Conservation (phyloP, 2,113 vertebrate species). For the Aptenodytes forsteri region DNA sequence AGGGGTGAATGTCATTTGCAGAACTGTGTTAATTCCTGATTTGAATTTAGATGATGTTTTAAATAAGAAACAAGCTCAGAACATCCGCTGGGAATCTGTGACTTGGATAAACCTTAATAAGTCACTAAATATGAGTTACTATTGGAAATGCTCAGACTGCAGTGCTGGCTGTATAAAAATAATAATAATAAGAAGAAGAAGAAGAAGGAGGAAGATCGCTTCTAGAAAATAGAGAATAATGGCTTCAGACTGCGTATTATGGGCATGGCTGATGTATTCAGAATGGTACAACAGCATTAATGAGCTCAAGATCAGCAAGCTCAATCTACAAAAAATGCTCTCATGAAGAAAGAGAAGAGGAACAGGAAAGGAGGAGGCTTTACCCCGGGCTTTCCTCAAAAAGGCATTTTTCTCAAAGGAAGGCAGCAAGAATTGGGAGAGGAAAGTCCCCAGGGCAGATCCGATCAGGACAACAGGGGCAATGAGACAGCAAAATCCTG, state of each 20-base stretch:
- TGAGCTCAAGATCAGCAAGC: not conserved
- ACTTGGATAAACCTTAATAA: constrained; percentile 37
- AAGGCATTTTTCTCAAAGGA: not conserved
- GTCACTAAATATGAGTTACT: not conserved
- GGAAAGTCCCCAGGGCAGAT: not conserved
- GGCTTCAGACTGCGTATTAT: not conserved
- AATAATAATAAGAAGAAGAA: not conserved
- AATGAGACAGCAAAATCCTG: not conserved
- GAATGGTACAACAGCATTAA: not conserved
- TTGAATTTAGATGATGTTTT: constrained; percentile 62
- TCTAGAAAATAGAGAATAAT: not conserved
- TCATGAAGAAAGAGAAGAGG: not conserved
- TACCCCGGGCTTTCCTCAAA: not conserved
- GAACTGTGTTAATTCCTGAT: constrained; percentile 55
- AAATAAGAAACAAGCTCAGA: constrained; percentile 49
- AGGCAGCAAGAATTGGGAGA: not conserved
- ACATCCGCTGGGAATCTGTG: constrained; percentile 17
- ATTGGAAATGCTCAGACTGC: not conserved
- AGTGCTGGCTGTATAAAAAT: not conserved
- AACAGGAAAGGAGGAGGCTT: not conserved
- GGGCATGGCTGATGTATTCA: not conserved
- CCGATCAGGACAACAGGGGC: not conserved
- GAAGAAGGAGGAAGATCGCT: not conserved
- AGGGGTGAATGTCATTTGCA: constrained; percentile 47
- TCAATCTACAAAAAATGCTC: not conserved